Conservation (phyloP, 2,113 vertebrate genomes). For the Okapia johnstoni region DNA sequence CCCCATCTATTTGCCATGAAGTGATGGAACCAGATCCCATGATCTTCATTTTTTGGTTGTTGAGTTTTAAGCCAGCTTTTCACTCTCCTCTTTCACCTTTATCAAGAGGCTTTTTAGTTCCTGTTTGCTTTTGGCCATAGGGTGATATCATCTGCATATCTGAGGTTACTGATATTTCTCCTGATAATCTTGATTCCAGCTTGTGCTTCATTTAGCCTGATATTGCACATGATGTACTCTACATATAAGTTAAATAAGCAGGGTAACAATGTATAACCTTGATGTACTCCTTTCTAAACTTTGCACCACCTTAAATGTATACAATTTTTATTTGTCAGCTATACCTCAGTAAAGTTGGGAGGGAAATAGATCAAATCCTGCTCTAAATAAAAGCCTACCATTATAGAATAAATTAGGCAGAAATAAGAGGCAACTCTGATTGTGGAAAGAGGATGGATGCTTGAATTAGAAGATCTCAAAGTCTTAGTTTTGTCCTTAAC, state of each 20-base stretch:
- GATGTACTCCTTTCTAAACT: neutral
- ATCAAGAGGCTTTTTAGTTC: neutral
- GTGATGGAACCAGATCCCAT: neutral
- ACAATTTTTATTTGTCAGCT: neutral
- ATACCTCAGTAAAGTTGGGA: neutral
- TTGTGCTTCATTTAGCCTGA: neutral
- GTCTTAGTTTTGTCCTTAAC: neutral
- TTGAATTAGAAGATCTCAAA: neutral
- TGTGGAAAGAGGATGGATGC: neutral
- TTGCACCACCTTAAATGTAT: neutral
- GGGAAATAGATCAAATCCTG: neutral
- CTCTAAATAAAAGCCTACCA: neutral
- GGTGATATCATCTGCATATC: neutral
- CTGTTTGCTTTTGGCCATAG: neutral
- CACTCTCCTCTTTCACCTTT: neutral
- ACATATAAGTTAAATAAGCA: neutral
- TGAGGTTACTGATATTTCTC: neutral
- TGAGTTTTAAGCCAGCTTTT: neutral
- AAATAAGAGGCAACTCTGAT: neutral
- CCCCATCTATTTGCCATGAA: neutral
- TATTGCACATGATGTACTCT: neutral
- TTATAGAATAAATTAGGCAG: neutral
- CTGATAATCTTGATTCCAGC: neutral
- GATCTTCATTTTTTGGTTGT: neutral
- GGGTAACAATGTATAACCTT: neutral